A percentile compares a stretch with the other conserved stretches of the same genome.
phyloP scores from a whole-genome alignment of 1,140 invertebrate species.

The Stratiolaelaps scimitus region DNA sequence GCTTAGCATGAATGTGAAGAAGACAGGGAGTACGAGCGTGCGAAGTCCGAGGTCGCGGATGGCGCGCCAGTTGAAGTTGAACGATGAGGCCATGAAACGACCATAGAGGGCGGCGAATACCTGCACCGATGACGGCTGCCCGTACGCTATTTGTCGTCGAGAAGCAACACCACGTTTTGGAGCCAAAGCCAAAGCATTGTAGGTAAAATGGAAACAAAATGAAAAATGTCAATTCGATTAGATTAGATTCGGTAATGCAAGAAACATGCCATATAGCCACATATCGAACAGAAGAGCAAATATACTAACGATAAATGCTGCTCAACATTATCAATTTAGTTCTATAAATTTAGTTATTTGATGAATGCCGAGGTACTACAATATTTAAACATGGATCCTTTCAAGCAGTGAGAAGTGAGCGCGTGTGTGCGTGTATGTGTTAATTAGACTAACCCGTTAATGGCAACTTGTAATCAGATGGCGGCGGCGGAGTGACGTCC shows the following conservation, averaged over 20 bases:
- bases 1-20: conserved; percentile 61
- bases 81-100: conserved; percentile 35
- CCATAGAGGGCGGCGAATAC: conserved; percentile 53
- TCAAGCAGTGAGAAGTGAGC: not conserved
- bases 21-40: conserved; percentile 58
- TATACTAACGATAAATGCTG: too few species aligned
- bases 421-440: not conserved
- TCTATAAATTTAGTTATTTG: not conserved
- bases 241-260: too few species aligned
- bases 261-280: too few species aligned
- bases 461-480: conserved; percentile 34
- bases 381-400: not conserved
- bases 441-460: conserved; percentile 32
- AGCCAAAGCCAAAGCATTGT: not conserved
- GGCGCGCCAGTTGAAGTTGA: conserved; percentile 56
- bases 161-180: conserved; percentile 32
- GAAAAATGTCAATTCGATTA: too few species aligned
- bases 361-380: not conserved
- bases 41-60: conserved; percentile 58
- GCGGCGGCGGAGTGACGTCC: conserved; percentile 39
- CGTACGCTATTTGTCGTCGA: conserved; percentile 54
- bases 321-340: not conserved
- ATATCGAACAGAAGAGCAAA: too few species aligned
- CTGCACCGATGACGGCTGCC: conserved; percentile 55
- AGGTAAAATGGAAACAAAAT: too few species aligned